Percentiles rank a stretch among this genome's conserved stretches.
phyloP scores from a whole-genome alignment of 2,113 vertebrate species.

The Anoura caudifer region DNA sequence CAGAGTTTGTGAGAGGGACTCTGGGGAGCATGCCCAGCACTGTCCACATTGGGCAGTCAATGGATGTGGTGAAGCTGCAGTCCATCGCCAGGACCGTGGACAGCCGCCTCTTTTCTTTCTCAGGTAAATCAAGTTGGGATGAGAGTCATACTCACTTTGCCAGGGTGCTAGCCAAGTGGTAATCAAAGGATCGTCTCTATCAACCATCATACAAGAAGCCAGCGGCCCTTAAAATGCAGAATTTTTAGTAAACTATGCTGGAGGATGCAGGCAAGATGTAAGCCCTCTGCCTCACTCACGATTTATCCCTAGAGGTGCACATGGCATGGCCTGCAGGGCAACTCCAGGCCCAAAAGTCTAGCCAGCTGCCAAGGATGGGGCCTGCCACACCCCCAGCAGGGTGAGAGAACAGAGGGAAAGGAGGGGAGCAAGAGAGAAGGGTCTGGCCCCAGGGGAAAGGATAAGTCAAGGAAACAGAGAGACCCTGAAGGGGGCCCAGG shows the following conservation, averaged over 20 bases:
- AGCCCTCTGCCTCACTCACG: background rate
- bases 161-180: background rate
- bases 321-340: background rate
- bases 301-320: background rate
- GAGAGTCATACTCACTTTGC: background rate
- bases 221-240: background rate
- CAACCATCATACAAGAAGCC: background rate
- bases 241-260: background rate
- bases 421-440: background rate
- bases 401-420: background rate
- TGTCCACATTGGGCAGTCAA: slow-evolving; percentile 94
- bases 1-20: slow-evolving; percentile 94
- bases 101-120: slow-evolving; percentile 95
- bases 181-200: background rate
- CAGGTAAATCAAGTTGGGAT: slow-evolving; percentile 81
- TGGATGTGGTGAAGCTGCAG: slow-evolving; percentile 97
- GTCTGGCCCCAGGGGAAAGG: background rate
- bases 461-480: background rate
- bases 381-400: background rate
- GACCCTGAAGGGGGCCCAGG: background rate
- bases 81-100: slow-evolving; percentile 97
- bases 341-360: background rate
- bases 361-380: background rate
- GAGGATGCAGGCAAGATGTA: background rate
- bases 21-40: slow-evolving; percentile 98